Base-by-base conservation (phyloP, 2,797 vertebrate genomes). In the Poeciliopsis turneri region DNA sequence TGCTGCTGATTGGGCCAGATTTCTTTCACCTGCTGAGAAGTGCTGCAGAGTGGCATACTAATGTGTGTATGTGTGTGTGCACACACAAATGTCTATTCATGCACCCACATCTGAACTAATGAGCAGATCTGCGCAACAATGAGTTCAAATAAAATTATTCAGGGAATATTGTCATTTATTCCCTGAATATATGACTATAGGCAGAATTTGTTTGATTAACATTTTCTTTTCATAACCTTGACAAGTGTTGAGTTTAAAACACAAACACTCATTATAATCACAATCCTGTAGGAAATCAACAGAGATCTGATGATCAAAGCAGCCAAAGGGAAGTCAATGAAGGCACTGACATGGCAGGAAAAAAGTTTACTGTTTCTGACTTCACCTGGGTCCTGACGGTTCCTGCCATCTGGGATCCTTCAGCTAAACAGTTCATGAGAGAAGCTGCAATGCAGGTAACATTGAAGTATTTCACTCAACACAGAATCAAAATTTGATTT, bases 361-460 rank as follows among this genome's bases (percentile, higher is more conserved):
- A 5, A 41, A 41, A 23, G 64, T 68, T 68, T 3, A 39, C 41
- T 12, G 36, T 36, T 9, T 39, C 0, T 41, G 64, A 68, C 36
- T 68, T 68, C 64, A 68, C 36, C 64, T 68, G 64, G 64, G 64
- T 68, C 16, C 36, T 68, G 30, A 64, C 59, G 4, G 59, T 75
- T 46, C 73, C 78, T 75, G 66, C 64, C 1, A 80, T 71, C 51
- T 80, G 79, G 79, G n/a, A 51, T 72, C 33, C 0, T 43, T 71
- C 79, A 15, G 79, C 74, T 28, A 80, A 80, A 25, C 74, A 80
- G 74, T 80, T 80, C 74, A 80, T 76, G 79, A 80, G 68, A 72
- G n/a, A 80, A 80, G 79, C 79, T 80, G 79, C 68, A 0, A 6
- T 3, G 3, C 7, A 11, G 79, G 74, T 76, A 76, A 47, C 7